Base-by-base conservation (phyloP, 53 echinoderm and acorn worm genomes). In the Echinarachnius parma region DNA sequence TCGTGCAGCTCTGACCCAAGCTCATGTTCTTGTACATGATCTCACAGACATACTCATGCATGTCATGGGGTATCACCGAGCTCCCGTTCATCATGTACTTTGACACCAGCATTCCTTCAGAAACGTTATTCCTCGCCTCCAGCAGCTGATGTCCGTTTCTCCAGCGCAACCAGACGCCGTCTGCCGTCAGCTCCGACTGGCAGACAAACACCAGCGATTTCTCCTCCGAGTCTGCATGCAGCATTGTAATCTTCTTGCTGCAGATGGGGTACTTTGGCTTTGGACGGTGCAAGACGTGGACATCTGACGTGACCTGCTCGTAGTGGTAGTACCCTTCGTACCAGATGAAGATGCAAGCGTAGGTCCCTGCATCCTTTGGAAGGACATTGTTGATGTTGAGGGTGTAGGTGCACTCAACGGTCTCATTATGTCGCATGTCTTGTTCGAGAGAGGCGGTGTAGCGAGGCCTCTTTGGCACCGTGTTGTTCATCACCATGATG, bases 331-430 rank as follows among this genome's bases (percentile, higher is more conserved):
- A 72, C 2, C 74, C 74, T 28, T 72, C 74, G 10, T 72, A 72
- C 74, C 74, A 72, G 55, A 72, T 72, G 36, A 72, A 72, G 15
- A 72, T 72, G 28, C 74, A 72, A 20, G 74, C 74, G 19, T 72
- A 72, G 57, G 36, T 37, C 18, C 74, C 74, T 3, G 37, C 74
- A 20, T 72, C 74, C 28, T 72, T 36, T 39, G 26, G 22, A 3
- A 28, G 55, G 28, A 72, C 19, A 8, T 56, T 34, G 15, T 72
- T 54, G 30, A 72, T 72, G 56, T 54, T 25, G 33, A 72, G 25
- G 14, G 74, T 72, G 42, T 72, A 72, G 0, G 74, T 72, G 35
- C 74, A 72, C 74, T 54, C 39, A 30, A 72, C 39, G 19, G 74
- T 36, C 2, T 72, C 74, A 25, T 72, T 72, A n/a, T n/a, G n/a